These are phyloP conservation scores for Smutsia gigantea DNA, from an alignment of 2,797 vertebrate species.

Conservation along the genomic window DNA sequence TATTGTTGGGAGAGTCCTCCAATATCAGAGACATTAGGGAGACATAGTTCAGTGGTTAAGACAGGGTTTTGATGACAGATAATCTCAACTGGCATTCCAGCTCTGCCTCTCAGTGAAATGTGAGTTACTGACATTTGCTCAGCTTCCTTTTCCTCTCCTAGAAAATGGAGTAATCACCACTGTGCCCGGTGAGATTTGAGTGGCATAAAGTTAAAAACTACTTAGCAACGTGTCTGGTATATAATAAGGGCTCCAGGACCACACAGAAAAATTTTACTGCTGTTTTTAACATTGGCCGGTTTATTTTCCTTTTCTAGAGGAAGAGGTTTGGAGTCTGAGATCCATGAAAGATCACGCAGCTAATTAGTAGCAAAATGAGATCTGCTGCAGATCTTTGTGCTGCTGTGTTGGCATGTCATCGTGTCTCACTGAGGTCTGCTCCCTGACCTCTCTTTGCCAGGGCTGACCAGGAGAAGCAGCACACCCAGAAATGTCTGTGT, in stretches of 20 bases:
- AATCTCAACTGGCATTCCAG: background rate
- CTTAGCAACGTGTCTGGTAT: background rate
- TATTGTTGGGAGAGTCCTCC: background rate
- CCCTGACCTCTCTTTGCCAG: background rate
- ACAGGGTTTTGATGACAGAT: background rate
- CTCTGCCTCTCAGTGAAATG: background rate
- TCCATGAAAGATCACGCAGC: background rate
- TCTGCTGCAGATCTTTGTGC: background rate
- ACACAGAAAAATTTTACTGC: background rate
- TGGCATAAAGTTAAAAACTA: background rate
- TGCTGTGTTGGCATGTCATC: background rate
- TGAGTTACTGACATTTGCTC: background rate
- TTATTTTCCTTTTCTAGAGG: background rate
- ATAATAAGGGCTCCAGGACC: background rate
- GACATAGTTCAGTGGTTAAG: background rate
- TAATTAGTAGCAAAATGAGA: background rate
- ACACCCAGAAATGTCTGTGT: background rate
- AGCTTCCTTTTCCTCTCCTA: background rate
- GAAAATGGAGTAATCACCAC: background rate
- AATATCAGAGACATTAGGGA: background rate
- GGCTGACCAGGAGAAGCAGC: background rate
- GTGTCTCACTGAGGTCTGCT: accelerated
- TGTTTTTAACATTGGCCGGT: background rate
- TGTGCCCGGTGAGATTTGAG: background rate
- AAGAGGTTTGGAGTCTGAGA: background rate